Conservation (phyloP, 2,113 vertebrate species). For the Ptilonorhynchus violaceus region DNA sequence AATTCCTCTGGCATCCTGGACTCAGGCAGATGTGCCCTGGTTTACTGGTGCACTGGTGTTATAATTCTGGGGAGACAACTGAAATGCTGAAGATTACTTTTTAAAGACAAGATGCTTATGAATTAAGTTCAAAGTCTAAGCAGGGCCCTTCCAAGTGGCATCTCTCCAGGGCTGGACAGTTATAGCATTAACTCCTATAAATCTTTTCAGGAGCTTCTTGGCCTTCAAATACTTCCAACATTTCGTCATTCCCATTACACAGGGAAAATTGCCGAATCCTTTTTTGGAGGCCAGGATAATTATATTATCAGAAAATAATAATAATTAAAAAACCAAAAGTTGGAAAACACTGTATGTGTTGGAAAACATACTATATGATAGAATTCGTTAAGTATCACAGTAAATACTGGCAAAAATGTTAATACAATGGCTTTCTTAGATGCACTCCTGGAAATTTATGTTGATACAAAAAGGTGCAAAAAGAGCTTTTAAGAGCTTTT, state of each 20-base stretch:
- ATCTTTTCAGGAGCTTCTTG: conserved; percentile 56
- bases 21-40: accelerated
- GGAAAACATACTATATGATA: neutral
- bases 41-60: neutral
- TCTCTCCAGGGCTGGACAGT: conserved; percentile 9
- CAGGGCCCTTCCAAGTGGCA: conserved; percentile 38
- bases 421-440: neutral
- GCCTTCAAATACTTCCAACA: conserved; percentile 38
- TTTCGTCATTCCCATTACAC: conserved; percentile 1
- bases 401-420: neutral
- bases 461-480: neutral
- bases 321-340: neutral
- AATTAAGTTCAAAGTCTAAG: conserved; percentile 22
- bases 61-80: neutral
- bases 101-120: conserved; percentile 19
- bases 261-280: neutral
- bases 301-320: neutral
- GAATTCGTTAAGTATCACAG: neutral
- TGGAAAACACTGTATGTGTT: neutral
- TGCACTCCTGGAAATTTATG: neutral
- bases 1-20: neutral
- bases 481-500: neutral
- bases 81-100: conserved; percentile 22
- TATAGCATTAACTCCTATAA: conserved; percentile 53
- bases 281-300: neutral